phyloP scores from a whole-genome alignment of 2,888 invertebrate species.

The Plagodis pulveraria region DNA sequence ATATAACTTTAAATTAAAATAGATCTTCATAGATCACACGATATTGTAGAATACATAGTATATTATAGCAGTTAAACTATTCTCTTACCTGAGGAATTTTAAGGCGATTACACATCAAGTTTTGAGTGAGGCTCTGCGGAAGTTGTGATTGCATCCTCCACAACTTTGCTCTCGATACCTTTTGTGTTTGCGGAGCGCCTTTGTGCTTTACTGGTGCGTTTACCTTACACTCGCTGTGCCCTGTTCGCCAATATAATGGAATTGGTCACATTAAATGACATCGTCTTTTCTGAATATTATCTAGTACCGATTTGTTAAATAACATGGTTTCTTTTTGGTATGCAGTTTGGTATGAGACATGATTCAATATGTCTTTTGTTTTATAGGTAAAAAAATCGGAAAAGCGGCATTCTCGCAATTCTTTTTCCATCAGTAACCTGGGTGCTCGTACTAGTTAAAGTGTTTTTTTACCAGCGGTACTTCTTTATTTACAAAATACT shows the following conservation, averaged over 20 bases:
- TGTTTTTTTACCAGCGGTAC: too few relatives aligned
- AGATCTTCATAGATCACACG: neutral
- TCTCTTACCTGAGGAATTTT: constrained; percentile 47
- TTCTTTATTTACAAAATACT: too few relatives aligned
- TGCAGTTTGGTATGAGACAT: too few relatives aligned
- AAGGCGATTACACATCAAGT: constrained; percentile 60
- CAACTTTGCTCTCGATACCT: constrained; percentile 70
- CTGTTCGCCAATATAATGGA: constrained; percentile 46
- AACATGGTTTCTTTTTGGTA: too few relatives aligned
- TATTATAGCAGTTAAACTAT: neutral
- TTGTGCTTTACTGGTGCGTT: constrained; percentile 63
- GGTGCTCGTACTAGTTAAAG: too few relatives aligned
- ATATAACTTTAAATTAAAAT: too few relatives aligned
- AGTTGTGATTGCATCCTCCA: constrained; percentile 76
- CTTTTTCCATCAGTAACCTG: too few relatives aligned
- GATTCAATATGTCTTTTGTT: too few relatives aligned
- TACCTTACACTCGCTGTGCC: constrained; percentile 59
- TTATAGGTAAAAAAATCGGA: too few relatives aligned
- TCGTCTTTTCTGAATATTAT: constrained; percentile 28
- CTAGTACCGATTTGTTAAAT: too few relatives aligned
- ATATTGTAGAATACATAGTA: neutral
- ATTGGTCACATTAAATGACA: constrained; percentile 32
- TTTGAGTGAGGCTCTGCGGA: constrained; percentile 52
- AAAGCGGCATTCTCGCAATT: too few relatives aligned
- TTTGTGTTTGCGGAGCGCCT: constrained; percentile 67